A percentile compares a stretch with the other conserved stretches of the same genome.
These are phyloP conservation scores for Phortica okadai DNA, from an alignment of 2,888 invertebrate genomes.

Conservation along the genomic window DNA sequence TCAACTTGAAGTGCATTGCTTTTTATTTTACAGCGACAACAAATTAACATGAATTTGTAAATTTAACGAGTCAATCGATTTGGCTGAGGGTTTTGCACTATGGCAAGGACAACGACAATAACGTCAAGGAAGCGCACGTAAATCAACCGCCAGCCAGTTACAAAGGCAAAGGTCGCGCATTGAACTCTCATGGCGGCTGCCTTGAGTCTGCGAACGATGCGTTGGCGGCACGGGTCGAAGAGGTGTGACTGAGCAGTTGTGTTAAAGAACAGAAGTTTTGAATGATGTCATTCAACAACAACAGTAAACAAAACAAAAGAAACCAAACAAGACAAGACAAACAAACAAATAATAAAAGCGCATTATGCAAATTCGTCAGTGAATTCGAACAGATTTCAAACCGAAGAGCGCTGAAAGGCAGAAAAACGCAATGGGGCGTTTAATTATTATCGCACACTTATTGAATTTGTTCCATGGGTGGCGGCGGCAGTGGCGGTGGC, in stretches of 20 bases:
- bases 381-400: not conserved
- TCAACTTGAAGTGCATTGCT: not conserved
- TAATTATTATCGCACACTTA: constrained; percentile 10
- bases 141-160: not conserved
- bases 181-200: constrained; percentile 21
- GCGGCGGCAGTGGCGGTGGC: not conserved
- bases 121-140: constrained; percentile 18
- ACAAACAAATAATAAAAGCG: constrained; percentile 41
- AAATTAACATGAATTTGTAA: constrained; percentile 8
- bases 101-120: constrained; percentile 9
- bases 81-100: not conserved
- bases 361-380: not conserved
- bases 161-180: constrained; percentile 27
- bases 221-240: not conserved
- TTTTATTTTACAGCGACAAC: not conserved
- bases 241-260: not conserved
- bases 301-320: constrained; percentile 13
- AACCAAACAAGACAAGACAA: constrained; percentile 12
- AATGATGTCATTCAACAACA: constrained; percentile 47
- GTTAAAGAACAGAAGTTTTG: constrained; percentile 47
- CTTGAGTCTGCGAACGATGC: not conserved
- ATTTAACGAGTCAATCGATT: too few species aligned
- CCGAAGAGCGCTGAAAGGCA: not conserved
- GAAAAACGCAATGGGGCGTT: constrained; percentile 4
- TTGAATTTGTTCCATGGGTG: not conserved